Evolutionary conservation across 2,113 vertebrate genomes (phyloP).

Genomic region (Capricornis sumatraensis): DNA sequence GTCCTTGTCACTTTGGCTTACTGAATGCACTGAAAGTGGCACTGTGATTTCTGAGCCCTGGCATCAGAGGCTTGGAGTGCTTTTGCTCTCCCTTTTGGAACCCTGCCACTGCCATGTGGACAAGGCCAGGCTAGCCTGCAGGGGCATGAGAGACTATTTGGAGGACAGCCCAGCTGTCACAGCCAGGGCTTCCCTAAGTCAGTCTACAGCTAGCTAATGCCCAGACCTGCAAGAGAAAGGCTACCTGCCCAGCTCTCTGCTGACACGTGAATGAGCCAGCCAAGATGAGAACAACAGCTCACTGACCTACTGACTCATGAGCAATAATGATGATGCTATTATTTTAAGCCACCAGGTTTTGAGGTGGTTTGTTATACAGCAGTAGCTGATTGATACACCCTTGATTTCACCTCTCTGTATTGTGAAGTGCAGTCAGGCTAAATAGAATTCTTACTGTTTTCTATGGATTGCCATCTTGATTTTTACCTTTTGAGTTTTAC

Average conservation of each 20-base stretch:
- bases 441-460: not conserved
- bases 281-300: not conserved
- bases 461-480: not conserved
- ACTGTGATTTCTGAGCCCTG: not conserved
- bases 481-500: not conserved
- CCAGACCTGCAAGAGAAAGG: not conserved
- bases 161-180: not conserved
- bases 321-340: not conserved
- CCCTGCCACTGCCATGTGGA: not conserved
- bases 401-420: not conserved
- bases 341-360: not conserved
- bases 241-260: not conserved
- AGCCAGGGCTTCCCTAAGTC: not conserved
- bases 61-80: not conserved
- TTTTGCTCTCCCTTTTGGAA: conserved; percentile 12
- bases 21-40: not conserved
- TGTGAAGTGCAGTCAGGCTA: not conserved
- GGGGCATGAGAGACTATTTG: conserved; percentile 22
- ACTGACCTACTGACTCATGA: not conserved
- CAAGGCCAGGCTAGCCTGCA: not conserved
- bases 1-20: conserved; percentile 19
- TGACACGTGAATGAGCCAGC: not conserved
- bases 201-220: not conserved
- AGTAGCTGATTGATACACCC: not conserved
- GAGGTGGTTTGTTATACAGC: not conserved